Base-by-base conservation (phyloP, 2,113 vertebrate genomes). In the Calyptomena viridis region DNA sequence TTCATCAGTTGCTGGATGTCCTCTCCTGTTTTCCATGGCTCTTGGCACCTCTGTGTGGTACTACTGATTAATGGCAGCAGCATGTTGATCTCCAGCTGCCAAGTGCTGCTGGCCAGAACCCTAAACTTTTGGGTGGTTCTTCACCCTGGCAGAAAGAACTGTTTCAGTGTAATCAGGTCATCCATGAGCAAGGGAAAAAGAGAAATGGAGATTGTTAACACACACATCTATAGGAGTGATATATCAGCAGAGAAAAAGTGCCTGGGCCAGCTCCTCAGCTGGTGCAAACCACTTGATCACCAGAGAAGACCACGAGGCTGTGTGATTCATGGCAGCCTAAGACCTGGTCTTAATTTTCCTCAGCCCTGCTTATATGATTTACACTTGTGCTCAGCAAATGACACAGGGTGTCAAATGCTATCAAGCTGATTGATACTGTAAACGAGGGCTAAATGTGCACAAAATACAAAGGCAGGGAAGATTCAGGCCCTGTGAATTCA, bases 101-200 rank as follows among this genome's bases (percentile, higher is more conserved):
- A 97, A 96, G 83, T 27, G 25, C 92, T 96, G 69, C 94, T 94
- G 78, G 94, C 94, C 86, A 95, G 88, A 84, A 84, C 91, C 59
- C 56, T 89, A 37, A 89, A 94, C 66, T 87, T 95, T 86, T 31
- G 40, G 90, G 87, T 93, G 88, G 75, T 90, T 94, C 94, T 94
- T 91, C 89, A 84, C 58, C 80, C 79, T 91, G 95, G 93, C 90
- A 97, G 74, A 84, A 94, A 79, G 94, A 87, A 62, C 42, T 59
- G 31, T 74, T 97, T 96, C 60, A 73, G 72, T 8, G 28, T 89
- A 71, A 94, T 89, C 85, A 84, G 89, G 90, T 94, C 66, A 87
- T 56, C 72, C 66, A 40, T 5, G 60, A 87, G 73, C 56, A 86
- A 94, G 35, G 25, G 31, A 35, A 72, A 87, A 91, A 92, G 37